Conservation (phyloP, 2,113 vertebrate species). For the Terrapene triunguis region DNA sequence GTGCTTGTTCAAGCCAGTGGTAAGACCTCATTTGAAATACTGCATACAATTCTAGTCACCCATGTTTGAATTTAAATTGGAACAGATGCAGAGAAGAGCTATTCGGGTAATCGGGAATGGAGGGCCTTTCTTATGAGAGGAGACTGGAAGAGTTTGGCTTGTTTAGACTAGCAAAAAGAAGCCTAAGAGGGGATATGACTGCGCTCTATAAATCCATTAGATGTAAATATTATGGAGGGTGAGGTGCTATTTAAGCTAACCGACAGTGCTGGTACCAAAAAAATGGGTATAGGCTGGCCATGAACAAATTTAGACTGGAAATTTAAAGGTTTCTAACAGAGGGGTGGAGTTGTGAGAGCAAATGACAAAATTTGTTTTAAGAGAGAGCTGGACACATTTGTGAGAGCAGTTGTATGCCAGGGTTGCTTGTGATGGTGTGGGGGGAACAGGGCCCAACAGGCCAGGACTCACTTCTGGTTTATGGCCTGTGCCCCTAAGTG, state of each 20-base stretch:
- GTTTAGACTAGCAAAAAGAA: background rate
- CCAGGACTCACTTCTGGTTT: background rate
- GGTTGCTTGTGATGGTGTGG: too few species aligned
- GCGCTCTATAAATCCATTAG: background rate
- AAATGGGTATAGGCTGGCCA: background rate
- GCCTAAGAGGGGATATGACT: background rate
- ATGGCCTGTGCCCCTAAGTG: background rate
- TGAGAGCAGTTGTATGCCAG: background rate
- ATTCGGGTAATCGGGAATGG: background rate
- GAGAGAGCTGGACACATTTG: background rate
- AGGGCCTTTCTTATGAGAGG: background rate
- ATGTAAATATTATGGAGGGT: background rate
- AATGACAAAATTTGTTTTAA: background rate
- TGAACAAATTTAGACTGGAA: background rate
- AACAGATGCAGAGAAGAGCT: background rate
- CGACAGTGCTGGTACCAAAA: background rate
- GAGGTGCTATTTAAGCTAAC: background rate
- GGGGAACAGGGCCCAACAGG: background rate
- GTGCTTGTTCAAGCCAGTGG: background rate
- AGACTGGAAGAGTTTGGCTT: background rate
- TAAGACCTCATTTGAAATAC: background rate
- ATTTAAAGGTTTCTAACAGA: background rate
- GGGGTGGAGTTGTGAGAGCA: background rate
- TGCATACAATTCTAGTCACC: background rate
- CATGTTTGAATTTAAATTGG: background rate